These are phyloP conservation scores for Paelopatides confundens DNA, from an alignment of 53 echinoderm and acorn worm genomes.

Conservation along the genomic window DNA sequence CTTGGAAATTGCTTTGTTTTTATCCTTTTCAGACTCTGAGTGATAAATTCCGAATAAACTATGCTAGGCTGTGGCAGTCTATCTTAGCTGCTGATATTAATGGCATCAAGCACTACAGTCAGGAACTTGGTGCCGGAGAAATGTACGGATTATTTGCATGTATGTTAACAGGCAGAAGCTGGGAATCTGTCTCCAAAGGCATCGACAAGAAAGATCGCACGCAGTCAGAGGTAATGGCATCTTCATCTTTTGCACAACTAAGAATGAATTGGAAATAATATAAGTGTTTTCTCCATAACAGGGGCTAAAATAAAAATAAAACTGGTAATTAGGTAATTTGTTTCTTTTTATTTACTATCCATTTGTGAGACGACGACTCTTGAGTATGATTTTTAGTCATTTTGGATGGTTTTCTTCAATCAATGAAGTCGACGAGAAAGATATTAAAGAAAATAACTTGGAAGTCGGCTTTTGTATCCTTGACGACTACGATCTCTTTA, in stretches of 20 bases:
- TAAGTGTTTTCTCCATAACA: too few species aligned
- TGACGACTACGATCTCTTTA: too few species aligned
- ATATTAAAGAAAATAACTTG: too few species aligned
- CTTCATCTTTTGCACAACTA: neutral
- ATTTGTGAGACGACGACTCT: too few species aligned
- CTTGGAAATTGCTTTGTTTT: neutral
- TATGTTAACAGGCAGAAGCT: constrained; percentile 93
- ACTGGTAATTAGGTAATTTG: too few species aligned
- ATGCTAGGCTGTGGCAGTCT: constrained; percentile 91
- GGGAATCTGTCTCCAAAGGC: constrained; percentile 84
- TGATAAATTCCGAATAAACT: constrained; percentile 93
- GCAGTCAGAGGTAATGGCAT: constrained; percentile 73
- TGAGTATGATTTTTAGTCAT: too few species aligned
- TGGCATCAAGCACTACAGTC: constrained; percentile 86
- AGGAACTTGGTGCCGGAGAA: constrained; percentile 87
- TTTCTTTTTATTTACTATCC: too few species aligned
- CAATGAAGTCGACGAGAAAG: too few species aligned
- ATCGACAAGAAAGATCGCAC: constrained; percentile 85
- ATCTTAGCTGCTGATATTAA: constrained; percentile 89
- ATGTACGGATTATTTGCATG: constrained; percentile 97
- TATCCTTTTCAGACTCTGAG: constrained; percentile 70
- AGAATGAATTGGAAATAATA: too few species aligned
- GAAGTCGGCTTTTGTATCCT: too few species aligned
- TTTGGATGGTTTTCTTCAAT: too few species aligned
- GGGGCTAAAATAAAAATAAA: too few species aligned